Percentiles rank a stretch among this genome's conserved stretches.
Evolutionary conservation across 2,113 vertebrate genomes (phyloP).

Genomic region (Chauna torquata): DNA sequence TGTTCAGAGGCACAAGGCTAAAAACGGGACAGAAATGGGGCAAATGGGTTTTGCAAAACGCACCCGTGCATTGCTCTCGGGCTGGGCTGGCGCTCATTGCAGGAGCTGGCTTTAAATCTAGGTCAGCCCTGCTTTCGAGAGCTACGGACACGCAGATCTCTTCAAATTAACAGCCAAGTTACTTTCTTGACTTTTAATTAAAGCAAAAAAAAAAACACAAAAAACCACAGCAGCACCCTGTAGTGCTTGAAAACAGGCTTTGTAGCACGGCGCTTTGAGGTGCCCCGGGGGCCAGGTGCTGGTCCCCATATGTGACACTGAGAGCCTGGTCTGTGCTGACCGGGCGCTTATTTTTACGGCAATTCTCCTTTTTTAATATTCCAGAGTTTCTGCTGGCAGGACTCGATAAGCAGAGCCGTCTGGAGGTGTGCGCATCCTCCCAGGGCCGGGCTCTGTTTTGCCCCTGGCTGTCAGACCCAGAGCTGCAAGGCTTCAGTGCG

Average conservation of each 20-base stretch:
- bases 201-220: neutral
- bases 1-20: neutral
- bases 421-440: neutral
- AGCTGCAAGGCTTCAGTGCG: fast-evolving
- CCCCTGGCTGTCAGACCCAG: fast-evolving
- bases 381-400: neutral
- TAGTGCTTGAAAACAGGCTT: fast-evolving
- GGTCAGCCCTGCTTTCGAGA: neutral
- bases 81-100: neutral
- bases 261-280: neutral
- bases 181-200: neutral
- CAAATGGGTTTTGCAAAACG: neutral
- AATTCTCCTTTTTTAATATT: neutral
- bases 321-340: neutral
- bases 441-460: neutral
- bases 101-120: neutral
- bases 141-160: fast-evolving
- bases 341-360: neutral
- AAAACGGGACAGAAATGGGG: neutral
- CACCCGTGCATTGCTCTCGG: fast-evolving
- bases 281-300: fast-evolving
- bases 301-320: fast-evolving
- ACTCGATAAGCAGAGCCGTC: neutral
- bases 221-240: neutral
- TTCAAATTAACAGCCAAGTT: fast-evolving